Evolutionary conservation across 30 jellyfish, hydroid and myxozoan species (phyloP), one percentile per base, ranked within the genome.

Genomic region (Phacellophora camtschatica): DNA sequence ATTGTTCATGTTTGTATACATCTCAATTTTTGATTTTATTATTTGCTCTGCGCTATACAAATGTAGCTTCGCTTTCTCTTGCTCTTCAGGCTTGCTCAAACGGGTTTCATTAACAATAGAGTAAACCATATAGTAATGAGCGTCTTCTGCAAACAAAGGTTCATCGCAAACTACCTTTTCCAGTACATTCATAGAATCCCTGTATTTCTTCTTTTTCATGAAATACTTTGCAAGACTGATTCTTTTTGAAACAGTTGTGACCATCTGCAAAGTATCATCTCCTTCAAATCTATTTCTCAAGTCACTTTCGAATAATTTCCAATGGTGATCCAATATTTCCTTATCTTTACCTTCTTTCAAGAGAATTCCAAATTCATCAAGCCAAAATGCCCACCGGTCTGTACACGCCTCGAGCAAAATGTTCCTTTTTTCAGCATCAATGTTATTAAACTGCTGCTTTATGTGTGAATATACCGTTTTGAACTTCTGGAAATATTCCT

Each of bases 311-410:
- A 66, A 66, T 32, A 9, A 12, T n/a, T 9, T 20, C 81, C 81
- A 66, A 42, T 36, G 13, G 34, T 6, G 22, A 19, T 66, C 81
- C 4, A 5, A n/a, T 5, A 15, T 31, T n/a, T 51, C 20, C 8
- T 15, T 51, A 51, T 8, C 8, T 5, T 25, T 15, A n/a, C 6
- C 66, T 51, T n/a, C n/a, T n/a, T n/a, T n/a, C n/a, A 51, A 51
- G 23, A 7, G 66, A 25, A 15, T 51, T 6, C 6, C 58, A 11
- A 61, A 22, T 18, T 23, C n/a, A 18, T 7, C 74, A 5, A 61
- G 58, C 74, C 74, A 61, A 61, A 61, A 61, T 30, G 74, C 59
- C 74, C 74, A 61, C 4, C 29, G 45, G 29, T 61, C 58, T 5
- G 29, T 5, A 61, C 74, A 61, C 9, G 51, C 50, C 29, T 11